phyloP scores from a whole-genome alignment of 2,113 vertebrate species.

The Microcebus jonahi region DNA sequence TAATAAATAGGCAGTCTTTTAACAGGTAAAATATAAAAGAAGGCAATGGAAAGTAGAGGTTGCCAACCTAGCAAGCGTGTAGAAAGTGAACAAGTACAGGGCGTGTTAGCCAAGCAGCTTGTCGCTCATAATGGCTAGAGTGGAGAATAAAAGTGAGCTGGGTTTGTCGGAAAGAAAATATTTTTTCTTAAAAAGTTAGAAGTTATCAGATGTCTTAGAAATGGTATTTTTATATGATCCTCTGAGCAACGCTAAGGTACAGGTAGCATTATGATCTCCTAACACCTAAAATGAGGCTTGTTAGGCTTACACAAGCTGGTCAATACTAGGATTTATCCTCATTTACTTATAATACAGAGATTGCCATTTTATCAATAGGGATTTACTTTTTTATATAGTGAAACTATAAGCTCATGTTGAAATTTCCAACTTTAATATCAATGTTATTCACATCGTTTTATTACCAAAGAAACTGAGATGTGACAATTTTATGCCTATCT shows the following conservation, averaged over 20 bases:
- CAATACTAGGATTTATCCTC: neutral
- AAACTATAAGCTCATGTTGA: neutral
- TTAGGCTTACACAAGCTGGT: too few relatives aligned
- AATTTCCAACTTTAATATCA: neutral
- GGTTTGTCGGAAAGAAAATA: neutral
- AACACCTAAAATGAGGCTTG: neutral
- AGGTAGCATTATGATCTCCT: neutral
- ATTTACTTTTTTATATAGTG: neutral
- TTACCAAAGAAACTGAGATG: neutral
- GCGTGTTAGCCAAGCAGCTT: neutral
- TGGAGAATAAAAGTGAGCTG: neutral
- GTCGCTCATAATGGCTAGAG: neutral
- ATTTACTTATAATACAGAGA: neutral
- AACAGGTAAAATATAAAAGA: neutral
- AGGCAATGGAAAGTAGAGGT: neutral
- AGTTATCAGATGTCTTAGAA: neutral
- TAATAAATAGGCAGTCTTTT: neutral
- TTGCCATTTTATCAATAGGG: neutral
- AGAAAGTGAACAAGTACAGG: too few relatives aligned
- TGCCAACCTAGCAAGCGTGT: neutral
- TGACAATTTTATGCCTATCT: constrained; percentile 52
- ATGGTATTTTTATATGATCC: neutral
- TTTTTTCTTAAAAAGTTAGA: too few relatives aligned
- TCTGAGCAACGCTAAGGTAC: neutral
- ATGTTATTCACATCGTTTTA: neutral